phyloP scores from a whole-genome alignment of 1,140 invertebrate genomes.

The Acromyrmex heyeri region DNA sequence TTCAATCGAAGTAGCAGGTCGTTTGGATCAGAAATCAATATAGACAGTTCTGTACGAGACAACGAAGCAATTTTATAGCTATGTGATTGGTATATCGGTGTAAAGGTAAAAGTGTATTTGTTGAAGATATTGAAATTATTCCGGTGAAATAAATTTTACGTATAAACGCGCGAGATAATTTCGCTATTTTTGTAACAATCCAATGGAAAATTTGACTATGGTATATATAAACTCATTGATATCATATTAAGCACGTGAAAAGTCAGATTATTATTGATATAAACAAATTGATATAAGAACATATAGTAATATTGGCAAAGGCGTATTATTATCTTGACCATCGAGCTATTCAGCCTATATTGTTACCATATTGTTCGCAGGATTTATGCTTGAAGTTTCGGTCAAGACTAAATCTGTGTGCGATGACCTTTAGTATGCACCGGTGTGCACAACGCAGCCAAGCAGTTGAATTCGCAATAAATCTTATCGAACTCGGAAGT shows the following conservation, averaged over 20 bases:
- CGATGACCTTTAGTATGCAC: constrained; percentile 7
- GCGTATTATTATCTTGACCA: neutral
- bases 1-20: constrained; percentile 9
- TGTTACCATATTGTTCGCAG: neutral
- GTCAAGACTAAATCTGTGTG: constrained; percentile 44
- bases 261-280: neutral
- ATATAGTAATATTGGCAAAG: neutral
- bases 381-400: constrained; percentile 23
- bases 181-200: neutral
- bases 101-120: neutral
- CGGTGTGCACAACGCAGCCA: neutral
- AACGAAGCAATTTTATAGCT: neutral
- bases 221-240: neutral
- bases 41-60: neutral
- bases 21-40: constrained; percentile 17
- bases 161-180: neutral
- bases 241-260: neutral
- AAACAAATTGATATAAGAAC: neutral
- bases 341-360: neutral
- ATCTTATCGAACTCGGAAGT: neutral
- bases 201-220: neutral
- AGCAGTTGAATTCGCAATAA: neutral
- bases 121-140: neutral
- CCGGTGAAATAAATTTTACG: neutral
- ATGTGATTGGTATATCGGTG: neutral